Conservation (phyloP, 2,888 invertebrate genomes). For the Ecliptopera silaceata region DNA sequence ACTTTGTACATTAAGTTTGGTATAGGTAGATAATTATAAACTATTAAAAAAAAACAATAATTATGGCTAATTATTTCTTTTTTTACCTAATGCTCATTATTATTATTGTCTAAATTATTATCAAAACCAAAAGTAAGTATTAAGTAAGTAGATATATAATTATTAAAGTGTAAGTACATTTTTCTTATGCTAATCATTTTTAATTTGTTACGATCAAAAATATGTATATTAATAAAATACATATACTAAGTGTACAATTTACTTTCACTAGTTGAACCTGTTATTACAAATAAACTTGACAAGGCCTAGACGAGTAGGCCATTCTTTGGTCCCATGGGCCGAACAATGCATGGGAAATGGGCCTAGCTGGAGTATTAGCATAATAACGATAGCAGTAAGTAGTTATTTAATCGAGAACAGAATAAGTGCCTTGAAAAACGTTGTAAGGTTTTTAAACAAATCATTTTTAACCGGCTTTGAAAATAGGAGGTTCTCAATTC, state of each 20-base stretch:
- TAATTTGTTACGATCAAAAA: slow-evolving; percentile 12
- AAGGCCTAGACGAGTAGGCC: slow-evolving; percentile 28
- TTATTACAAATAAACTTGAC: slow-evolving; percentile 25
- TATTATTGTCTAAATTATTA: too few relatives aligned
- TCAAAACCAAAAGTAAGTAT: too few relatives aligned
- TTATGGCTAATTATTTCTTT: too few relatives aligned
- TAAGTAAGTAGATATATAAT: too few relatives aligned
- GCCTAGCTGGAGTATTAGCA: slow-evolving; percentile 31
- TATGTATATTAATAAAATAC: slow-evolving; percentile 6
- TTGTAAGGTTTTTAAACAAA: slow-evolving; percentile 3
- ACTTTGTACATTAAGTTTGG: too few relatives aligned
- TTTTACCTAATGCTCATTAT: too few relatives aligned
- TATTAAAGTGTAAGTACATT: too few relatives aligned
- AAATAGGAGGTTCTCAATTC: too few relatives aligned
- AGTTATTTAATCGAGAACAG: slow-evolving; percentile 38
- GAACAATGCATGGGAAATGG: slow-evolving; percentile 38
- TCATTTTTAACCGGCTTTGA: background rate
- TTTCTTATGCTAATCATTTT: slow-evolving; percentile 13
- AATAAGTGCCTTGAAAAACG: background rate
- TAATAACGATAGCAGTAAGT: slow-evolving; percentile 24
- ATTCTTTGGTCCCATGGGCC: slow-evolving; percentile 27
- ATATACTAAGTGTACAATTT: background rate
- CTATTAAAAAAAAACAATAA: too few relatives aligned
- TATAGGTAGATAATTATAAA: too few relatives aligned
- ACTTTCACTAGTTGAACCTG: slow-evolving; percentile 30